Evolutionary conservation across 1,140 invertebrate species (phyloP).

Genomic region (Eupristina koningsbergeri): DNA sequence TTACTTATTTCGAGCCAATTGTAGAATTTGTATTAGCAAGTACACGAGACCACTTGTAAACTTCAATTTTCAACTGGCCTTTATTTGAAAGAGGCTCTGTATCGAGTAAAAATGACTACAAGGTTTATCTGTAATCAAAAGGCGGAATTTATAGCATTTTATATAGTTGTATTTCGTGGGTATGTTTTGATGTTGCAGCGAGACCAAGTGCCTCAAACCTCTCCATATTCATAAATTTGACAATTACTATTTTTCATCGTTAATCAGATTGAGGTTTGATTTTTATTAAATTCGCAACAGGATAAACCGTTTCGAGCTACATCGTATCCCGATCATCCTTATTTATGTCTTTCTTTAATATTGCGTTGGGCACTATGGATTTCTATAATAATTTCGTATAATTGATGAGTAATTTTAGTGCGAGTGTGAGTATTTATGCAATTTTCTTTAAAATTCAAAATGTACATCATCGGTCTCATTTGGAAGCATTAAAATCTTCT

Average conservation of each 20-base stretch:
- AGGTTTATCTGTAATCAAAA: neutral
- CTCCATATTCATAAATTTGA: neutral
- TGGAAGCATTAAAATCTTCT: no score
- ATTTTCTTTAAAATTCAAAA: no score
- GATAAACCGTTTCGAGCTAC: neutral
- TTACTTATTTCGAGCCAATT: neutral
- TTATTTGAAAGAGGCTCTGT: neutral
- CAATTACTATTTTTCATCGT: neutral
- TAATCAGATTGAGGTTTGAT: neutral
- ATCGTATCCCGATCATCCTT: no score
- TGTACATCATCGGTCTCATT: no score
- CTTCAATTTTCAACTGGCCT: neutral
- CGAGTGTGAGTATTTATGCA: no score
- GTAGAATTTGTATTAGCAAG: neutral
- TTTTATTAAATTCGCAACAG: no score
- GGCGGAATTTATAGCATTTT: neutral
- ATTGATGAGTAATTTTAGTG: no score
- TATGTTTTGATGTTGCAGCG: no score
- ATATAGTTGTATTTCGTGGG: neutral
- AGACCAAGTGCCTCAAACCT: neutral
- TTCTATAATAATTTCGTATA: no score
- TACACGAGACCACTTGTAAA: neutral
- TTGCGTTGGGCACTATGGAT: no score
- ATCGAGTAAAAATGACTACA: neutral
- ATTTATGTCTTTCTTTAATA: no score